Evolutionary conservation across 1,140 invertebrate species (phyloP), one percentile per base, ranked within the genome.

Genomic region (Arctopsyche grandis): DNA sequence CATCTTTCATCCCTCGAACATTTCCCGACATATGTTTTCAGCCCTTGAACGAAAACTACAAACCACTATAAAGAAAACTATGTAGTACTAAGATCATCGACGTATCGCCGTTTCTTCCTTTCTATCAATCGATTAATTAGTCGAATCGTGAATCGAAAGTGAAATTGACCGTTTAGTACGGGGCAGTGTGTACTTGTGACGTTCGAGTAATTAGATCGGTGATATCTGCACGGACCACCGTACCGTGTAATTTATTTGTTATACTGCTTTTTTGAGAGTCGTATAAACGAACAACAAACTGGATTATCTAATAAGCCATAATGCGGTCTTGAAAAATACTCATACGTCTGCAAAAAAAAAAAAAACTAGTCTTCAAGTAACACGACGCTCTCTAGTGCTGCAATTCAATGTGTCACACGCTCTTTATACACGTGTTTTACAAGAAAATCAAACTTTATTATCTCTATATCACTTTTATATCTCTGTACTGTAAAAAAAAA

Each of bases 261-360:
- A 38, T 38, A 38, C 29, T 38, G 29, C 29, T 60, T 9, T 5
- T 60, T 60, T 60, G 56, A 19, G 16, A 19, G 56, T 60, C 48
- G 48, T 19, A 19, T 52, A 19, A 19, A n/a, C 56, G 56, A n/a
- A 19, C 16, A 21, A 21, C 16, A 24, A 75, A 75, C 73, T 75
- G 73, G 73, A 75, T 75, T 75, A 75, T 56, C 24, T 75, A 75
- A 75, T 60, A 75, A 75, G 46, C 73, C 46, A 75, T 75, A 26
- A 75, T 58, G 48, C 48, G 24, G 29, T 46, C 73, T 58, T 75
- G 73, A 75, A 75, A 71, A 75, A 46, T 73, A 22, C 29, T 9
- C 44, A 7, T 73, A 66, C 22, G 44, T 12, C 29, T 26, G 69
- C 38, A 73, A 73, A 38, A 38, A 38, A 38, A 38, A 38, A 38